phyloP scores from a whole-genome alignment of 2,888 invertebrate species.

The Eretmocerus hayati region DNA sequence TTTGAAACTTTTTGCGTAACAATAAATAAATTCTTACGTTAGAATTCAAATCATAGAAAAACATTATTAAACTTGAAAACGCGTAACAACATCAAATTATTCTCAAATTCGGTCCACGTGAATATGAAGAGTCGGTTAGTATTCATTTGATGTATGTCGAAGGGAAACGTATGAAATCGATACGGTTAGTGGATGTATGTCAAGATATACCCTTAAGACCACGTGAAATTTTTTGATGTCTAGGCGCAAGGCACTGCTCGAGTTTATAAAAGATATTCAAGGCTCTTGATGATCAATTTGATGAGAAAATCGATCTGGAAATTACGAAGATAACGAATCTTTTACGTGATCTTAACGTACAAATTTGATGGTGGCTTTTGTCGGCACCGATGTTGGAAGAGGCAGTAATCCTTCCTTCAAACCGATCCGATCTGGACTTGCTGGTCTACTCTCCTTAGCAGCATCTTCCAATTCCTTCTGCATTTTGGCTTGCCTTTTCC shows the following conservation, averaged over 20 bases:
- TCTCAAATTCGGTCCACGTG: too few relatives aligned
- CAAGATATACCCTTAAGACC: too few relatives aligned
- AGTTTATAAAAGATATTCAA: constrained; percentile 8
- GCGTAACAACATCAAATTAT: too few relatives aligned
- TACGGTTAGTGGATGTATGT: too few relatives aligned
- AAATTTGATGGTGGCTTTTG: constrained; percentile 65
- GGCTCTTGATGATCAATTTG: constrained; percentile 13
- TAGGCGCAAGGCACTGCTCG: constrained; percentile 8
- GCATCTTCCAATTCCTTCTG: constrained; percentile 89
- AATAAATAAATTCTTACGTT: too few relatives aligned
- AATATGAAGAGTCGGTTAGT: too few relatives aligned
- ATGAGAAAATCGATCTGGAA: constrained; percentile 17
- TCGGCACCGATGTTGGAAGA: constrained; percentile 53
- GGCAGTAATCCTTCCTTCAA: constrained; percentile 47
- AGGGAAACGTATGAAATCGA: too few relatives aligned
- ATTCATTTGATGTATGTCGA: too few relatives aligned
- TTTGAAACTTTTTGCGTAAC: too few relatives aligned
- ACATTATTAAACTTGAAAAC: too few relatives aligned
- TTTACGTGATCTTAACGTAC: constrained; percentile 54
- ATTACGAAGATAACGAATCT: constrained; percentile 20
- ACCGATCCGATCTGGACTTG: constrained; percentile 49
- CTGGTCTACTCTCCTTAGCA: constrained; percentile 62
- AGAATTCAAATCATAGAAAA: too few relatives aligned
- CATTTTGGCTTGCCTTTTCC: constrained; percentile 80
- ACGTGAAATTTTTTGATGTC: too few relatives aligned